These are phyloP conservation scores for Leptopilina boulardi DNA, from an alignment of 1,140 invertebrate genomes.

Conservation along the genomic window DNA sequence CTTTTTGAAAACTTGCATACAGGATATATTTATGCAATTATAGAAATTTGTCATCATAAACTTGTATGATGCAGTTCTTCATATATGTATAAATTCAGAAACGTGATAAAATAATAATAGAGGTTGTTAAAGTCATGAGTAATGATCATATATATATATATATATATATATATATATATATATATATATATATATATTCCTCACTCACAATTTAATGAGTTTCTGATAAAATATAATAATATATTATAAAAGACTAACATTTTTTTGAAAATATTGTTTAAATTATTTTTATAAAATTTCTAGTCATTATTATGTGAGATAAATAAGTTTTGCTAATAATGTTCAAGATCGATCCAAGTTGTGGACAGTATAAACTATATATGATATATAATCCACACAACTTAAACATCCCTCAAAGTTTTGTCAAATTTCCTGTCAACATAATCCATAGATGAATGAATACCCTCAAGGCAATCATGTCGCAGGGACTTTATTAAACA, in stretches of 20 bases:
- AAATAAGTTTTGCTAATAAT: background rate
- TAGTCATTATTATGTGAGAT: too few species aligned
- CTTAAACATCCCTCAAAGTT: slow-evolving; percentile 27
- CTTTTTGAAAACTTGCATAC: too few species aligned
- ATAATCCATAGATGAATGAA: slow-evolving; percentile 26
- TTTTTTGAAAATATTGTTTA: too few species aligned
- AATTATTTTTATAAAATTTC: too few species aligned
- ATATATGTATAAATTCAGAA: slow-evolving; percentile 19
- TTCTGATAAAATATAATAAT: too few species aligned
- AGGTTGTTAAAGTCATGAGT: background rate
- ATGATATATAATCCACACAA: background rate
- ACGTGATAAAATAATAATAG: slow-evolving; percentile 26
- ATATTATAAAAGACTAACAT: too few species aligned
- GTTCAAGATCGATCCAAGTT: background rate
- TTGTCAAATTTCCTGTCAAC: slow-evolving; percentile 11
- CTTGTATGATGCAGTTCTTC: background rate
- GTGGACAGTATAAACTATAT: background rate
- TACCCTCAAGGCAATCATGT: slow-evolving; percentile 15
- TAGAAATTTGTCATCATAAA: background rate
- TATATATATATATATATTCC: too few species aligned
- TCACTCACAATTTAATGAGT: too few species aligned
- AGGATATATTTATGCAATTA: background rate
- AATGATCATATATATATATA: background rate
- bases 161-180: too few species aligned
- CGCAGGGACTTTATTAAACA: background rate